Conservation (phyloP, 2,888 invertebrate species). For the Ormia ochracea region DNA sequence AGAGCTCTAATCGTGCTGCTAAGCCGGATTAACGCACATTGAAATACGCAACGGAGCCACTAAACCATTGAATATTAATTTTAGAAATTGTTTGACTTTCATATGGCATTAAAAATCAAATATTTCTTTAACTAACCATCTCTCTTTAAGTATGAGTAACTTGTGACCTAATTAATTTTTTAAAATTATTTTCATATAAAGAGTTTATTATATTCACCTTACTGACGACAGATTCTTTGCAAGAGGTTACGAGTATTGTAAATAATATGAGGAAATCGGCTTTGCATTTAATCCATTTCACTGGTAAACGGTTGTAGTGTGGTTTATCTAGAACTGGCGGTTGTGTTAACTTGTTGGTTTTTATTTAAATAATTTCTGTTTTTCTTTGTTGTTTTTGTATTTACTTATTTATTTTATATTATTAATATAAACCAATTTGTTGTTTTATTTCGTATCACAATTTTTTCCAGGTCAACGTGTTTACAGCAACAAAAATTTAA, state of each 20-base stretch:
- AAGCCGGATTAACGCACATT: no score
- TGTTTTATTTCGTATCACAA: conserved; percentile 31
- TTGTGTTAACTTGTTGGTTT: neutral
- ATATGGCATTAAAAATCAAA: neutral
- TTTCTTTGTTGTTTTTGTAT: neutral
- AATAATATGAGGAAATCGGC: neutral
- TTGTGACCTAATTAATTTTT: conserved; percentile 7
- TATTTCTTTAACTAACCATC: neutral
- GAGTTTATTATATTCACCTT: conserved; percentile 46
- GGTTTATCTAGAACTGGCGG: neutral
- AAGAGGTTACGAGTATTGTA: neutral
- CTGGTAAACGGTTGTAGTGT: conserved; percentile 21
- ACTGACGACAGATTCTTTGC: neutral
- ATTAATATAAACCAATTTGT: conserved; percentile 22
- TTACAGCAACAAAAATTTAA: conserved; percentile 24
- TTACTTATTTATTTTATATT: neutral
- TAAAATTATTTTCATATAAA: neutral
- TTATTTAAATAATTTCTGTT: conserved; percentile 11
- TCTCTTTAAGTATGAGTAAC: neutral
- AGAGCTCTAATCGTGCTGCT: no score
- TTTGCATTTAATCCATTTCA: conserved; percentile 38
- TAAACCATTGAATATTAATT: neutral
- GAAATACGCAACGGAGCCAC: no score
- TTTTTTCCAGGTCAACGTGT: conserved; percentile 51
- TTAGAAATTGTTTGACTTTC: no score